Percentiles rank a stretch among this genome's conserved stretches.
These are phyloP conservation scores for Misgurnus anguillicaudatus DNA, from an alignment of 2,113 vertebrate genomes.

Conservation along the genomic window DNA sequence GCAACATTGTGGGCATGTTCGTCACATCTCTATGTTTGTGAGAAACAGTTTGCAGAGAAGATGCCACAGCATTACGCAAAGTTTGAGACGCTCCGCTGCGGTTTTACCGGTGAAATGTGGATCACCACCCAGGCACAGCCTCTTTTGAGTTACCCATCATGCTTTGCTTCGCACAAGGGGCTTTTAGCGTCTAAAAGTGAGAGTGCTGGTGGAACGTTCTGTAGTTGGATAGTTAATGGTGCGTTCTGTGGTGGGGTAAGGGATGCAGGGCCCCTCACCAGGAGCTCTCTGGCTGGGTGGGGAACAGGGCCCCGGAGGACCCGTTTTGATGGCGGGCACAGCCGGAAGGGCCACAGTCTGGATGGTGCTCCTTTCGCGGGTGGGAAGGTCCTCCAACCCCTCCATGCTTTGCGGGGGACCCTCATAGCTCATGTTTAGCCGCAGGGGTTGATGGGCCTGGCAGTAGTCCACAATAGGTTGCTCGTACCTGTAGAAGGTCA, in stretches of 20 bases:
- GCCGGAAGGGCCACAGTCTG: conserved; percentile 76
- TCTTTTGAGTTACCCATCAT: conserved; percentile 31
- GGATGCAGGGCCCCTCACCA: conserved; percentile 60
- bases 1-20: conserved; percentile 20
- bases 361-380: conserved; percentile 73
- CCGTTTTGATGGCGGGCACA: conserved; percentile 65
- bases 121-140: conserved; percentile 19
- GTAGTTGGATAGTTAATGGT: conserved; percentile 64
- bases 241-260: conserved; percentile 67
- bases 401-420: conserved; percentile 74
- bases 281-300: conserved; percentile 70
- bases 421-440: conserved; percentile 79
- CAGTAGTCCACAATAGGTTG: conserved; percentile 82
- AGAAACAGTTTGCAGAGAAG: conserved; percentile 22
- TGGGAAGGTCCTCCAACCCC: conserved; percentile 69
- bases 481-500: conserved; percentile 81
- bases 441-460: conserved; percentile 79
- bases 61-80: conserved; percentile 1
- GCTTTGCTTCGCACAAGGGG: neutral
- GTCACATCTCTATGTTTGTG: neutral
- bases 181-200: conserved; percentile 76
- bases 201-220: conserved; percentile 71
- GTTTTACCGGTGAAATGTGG: neutral
- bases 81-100: conserved; percentile 18
- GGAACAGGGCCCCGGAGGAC: conserved; percentile 66